Percentiles rank a stretch among this genome's conserved stretches.
phyloP scores from a whole-genome alignment of 2,113 vertebrate genomes.

The Puma concolor region DNA sequence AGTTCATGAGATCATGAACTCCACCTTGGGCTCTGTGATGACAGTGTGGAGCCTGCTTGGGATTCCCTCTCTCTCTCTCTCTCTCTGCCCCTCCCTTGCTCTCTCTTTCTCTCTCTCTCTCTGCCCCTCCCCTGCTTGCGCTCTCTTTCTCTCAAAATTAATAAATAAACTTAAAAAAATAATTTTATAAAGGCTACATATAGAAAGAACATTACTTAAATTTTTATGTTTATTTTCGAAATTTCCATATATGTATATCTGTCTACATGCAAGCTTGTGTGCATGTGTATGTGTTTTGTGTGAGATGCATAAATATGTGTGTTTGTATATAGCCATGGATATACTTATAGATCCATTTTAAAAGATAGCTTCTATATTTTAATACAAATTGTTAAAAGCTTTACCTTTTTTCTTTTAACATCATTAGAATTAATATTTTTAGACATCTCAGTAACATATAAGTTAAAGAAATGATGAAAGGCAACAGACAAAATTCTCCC shows the following conservation, averaged over 20 bases:
- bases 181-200: background rate
- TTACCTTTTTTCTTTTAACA: background rate
- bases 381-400: background rate
- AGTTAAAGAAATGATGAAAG: background rate
- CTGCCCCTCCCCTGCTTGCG: no score
- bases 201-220: background rate
- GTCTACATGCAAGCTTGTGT: fast-evolving
- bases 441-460: background rate
- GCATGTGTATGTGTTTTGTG: background rate
- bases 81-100: no score
- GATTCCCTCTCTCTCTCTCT: no score
- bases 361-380: background rate
- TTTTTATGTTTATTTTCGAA: background rate
- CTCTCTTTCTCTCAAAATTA: no score
- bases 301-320: background rate
- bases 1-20: no score
- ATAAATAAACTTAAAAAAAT: background rate
- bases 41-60: no score
- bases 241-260: background rate
- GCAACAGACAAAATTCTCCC: background rate
- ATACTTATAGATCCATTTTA: background rate
- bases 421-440: background rate
- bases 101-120: no score
- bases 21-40: no score
- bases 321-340: background rate